A percentile compares a stretch with the other conserved stretches of the same genome.
Conservation (phyloP, 2,797 vertebrate genomes). For the Netta rufina region DNA sequence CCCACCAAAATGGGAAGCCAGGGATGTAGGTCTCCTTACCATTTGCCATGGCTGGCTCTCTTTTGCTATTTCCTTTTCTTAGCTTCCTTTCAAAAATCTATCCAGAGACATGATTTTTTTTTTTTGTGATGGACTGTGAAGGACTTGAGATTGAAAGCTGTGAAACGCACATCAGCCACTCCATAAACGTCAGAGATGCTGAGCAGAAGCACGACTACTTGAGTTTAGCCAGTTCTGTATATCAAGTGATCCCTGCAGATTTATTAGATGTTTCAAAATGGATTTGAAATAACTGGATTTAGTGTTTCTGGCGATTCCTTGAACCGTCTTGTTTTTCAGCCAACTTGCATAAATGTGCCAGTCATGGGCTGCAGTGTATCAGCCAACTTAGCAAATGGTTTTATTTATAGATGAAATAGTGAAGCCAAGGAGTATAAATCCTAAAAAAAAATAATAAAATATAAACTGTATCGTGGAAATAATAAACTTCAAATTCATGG, state of each 20-base stretch:
- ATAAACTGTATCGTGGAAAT: slow-evolving; percentile 72
- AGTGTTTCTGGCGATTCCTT: slow-evolving; percentile 71
- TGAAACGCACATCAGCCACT: slow-evolving; percentile 22
- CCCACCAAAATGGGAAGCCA: neutral
- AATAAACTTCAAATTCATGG: slow-evolving; percentile 75
- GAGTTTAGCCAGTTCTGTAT: slow-evolving; percentile 47
- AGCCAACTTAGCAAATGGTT: slow-evolving; percentile 73
- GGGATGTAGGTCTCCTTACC: neutral
- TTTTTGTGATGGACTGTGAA: slow-evolving; percentile 22
- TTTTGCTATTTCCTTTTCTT: neutral
- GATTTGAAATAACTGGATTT: slow-evolving; percentile 70
- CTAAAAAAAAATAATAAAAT: slow-evolving; percentile 29
- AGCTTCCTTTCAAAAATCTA: neutral
- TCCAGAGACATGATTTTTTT: neutral
- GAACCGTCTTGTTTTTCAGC: slow-evolving; percentile 61
- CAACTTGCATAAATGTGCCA: slow-evolving; percentile 74
- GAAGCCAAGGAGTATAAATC: slow-evolving; percentile 74
- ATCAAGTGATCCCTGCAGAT: slow-evolving; percentile 57
- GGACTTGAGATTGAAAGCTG: slow-evolving; percentile 25
- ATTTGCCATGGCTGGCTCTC: neutral
- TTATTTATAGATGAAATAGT: slow-evolving; percentile 72
- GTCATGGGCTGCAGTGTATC: slow-evolving; percentile 63
- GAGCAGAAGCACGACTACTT: slow-evolving; percentile 36
- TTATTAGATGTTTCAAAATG: slow-evolving; percentile 64
- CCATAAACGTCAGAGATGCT: neutral